Percentiles rank a stretch among this genome's conserved stretches.
Conservation (phyloP, 2,888 invertebrate genomes). For the Drosophila monieri region DNA sequence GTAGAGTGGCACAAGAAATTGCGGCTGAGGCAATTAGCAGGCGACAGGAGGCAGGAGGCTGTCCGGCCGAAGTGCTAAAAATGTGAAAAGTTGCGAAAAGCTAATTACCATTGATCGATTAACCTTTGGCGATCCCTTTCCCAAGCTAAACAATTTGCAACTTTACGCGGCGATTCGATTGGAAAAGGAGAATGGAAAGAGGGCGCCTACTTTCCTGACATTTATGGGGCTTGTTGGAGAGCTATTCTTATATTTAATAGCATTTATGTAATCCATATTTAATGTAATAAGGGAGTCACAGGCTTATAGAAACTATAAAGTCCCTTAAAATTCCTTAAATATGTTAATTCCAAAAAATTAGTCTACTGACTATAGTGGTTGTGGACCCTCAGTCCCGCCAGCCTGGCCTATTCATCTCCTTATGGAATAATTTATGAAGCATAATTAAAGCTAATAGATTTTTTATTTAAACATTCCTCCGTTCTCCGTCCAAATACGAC, state of each 20-base stretch:
- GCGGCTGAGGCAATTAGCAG: slow-evolving; percentile 32
- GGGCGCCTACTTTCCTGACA: too few species aligned
- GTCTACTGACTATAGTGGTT: background rate
- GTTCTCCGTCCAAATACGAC: too few species aligned
- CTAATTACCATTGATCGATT: slow-evolving; percentile 40
- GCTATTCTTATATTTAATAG: too few species aligned
- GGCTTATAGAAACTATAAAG: too few species aligned
- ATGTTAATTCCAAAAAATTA: too few species aligned
- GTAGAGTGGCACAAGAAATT: slow-evolving; percentile 50
- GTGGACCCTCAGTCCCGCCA: slow-evolving; percentile 1
- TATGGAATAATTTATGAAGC: background rate
- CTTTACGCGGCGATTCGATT: too few species aligned
- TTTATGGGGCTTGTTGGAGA: too few species aligned
- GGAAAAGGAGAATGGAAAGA: background rate
- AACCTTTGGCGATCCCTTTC: slow-evolving; percentile 32
- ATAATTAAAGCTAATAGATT: too few species aligned
- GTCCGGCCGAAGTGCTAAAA: slow-evolving; percentile 7
- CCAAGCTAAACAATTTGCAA: background rate
- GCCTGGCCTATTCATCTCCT: slow-evolving; percentile 2
- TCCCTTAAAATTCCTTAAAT: too few species aligned
- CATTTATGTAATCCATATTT: too few species aligned
- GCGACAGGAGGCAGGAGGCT: background rate
- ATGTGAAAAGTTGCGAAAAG: slow-evolving; percentile 15
- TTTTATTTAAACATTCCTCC: too few species aligned
- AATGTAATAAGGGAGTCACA: too few species aligned